Conservation (phyloP, 2,113 vertebrate species). For the Microtus richardsoni region DNA sequence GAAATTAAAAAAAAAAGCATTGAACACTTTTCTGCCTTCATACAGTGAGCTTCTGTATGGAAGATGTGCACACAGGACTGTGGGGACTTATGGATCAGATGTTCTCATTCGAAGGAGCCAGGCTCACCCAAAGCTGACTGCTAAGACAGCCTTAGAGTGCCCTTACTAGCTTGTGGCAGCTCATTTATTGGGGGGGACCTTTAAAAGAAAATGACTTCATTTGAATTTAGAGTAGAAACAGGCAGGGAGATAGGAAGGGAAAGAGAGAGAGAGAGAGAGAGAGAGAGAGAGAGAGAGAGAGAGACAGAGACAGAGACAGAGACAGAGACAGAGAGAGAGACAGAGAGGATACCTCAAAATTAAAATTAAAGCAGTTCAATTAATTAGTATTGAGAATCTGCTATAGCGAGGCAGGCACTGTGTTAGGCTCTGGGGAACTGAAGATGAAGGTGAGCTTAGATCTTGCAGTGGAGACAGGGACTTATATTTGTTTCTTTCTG, state of each 20-base stretch:
- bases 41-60: not conserved
- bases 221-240: conserved; percentile 31
- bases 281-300: too few relatives aligned
- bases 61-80: not conserved
- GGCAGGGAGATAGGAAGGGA: too few relatives aligned
- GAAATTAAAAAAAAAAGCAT: conserved; percentile 53
- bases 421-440: conserved; percentile 33
- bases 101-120: not conserved
- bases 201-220: conserved; percentile 49
- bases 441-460: conserved; percentile 17
- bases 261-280: too few relatives aligned
- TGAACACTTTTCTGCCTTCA: conserved; percentile 18
- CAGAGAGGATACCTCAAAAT: not conserved
- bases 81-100: not conserved
- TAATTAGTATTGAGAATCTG: not conserved
- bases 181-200: conserved; percentile 20
- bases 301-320: too few relatives aligned
- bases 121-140: not conserved
- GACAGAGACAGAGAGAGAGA: too few relatives aligned
- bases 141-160: not conserved
- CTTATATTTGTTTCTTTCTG: not conserved
- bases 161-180: not conserved
- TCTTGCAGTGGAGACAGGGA: not conserved
- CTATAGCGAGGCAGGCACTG: not conserved
- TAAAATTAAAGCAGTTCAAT: not conserved